A percentile compares a stretch with the other conserved stretches of the same genome.
Evolutionary conservation across 2,113 vertebrate species (phyloP).

Genomic region (Centropristis striata): DNA sequence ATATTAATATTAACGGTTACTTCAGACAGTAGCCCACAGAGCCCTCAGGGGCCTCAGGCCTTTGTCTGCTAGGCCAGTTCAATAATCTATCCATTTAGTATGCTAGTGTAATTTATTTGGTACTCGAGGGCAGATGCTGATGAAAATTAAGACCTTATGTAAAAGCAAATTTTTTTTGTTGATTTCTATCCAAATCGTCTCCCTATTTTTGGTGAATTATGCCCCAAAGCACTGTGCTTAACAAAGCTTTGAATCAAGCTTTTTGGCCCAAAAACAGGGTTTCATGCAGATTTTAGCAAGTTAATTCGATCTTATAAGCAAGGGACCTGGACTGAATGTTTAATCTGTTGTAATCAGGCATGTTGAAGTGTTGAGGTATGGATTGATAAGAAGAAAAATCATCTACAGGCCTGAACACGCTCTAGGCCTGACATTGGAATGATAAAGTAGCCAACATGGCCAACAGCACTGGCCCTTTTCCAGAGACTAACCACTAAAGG

Average conservation of each 20-base stretch:
- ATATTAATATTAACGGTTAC: neutral
- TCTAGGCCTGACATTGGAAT: conserved; percentile 28
- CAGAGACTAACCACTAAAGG: conserved; percentile 64
- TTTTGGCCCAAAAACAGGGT: conserved; percentile 31
- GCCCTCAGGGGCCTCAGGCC: neutral
- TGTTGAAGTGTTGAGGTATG: conserved; percentile 24
- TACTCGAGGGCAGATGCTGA: neutral
- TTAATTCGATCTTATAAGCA: conserved; percentile 31
- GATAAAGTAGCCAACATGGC: conserved; percentile 56
- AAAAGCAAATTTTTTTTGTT: conserved; percentile 17
- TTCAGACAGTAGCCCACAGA: neutral
- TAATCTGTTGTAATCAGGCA: conserved; percentile 27
- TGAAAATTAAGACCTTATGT: conserved; percentile 23
- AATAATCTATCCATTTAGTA: neutral
- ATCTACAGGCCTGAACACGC: conserved; percentile 7
- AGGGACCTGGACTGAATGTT: conserved; percentile 19
- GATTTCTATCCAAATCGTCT: conserved; percentile 36
- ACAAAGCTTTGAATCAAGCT: conserved; percentile 3
- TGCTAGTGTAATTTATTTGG: conserved; percentile 1
- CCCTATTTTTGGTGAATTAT: conserved; percentile 19
- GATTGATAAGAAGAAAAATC: conserved; percentile 40
- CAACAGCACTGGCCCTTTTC: conserved; percentile 50
- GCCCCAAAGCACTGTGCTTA: neutral
- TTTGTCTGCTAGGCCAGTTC: neutral
- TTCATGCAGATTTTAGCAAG: conserved; percentile 23